Percentiles rank a stretch among this genome's conserved stretches.
phyloP scores from a whole-genome alignment of 2,888 invertebrate species.

The Dryomyza anilis region DNA sequence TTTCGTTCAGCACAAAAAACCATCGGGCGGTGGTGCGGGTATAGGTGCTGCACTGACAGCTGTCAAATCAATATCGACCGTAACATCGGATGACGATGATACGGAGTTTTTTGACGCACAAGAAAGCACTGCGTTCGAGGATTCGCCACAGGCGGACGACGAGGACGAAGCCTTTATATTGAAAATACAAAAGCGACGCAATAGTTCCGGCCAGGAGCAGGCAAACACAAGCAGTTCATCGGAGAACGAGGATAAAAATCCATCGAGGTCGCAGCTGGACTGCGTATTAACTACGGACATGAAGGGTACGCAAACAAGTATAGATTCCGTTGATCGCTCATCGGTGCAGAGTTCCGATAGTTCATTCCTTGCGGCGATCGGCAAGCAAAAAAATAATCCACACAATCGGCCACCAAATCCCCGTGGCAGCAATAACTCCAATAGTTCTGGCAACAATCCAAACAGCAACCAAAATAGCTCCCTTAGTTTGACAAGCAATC shows the following conservation, averaged over 20 bases:
- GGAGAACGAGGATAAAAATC: constrained; percentile 62
- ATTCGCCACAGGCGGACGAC: constrained; percentile 40
- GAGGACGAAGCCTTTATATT: constrained; percentile 65
- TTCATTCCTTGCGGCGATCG: constrained; percentile 27
- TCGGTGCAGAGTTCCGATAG: constrained; percentile 20
- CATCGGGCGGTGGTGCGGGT: background rate
- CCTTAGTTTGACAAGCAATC: background rate
- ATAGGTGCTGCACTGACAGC: constrained; percentile 6
- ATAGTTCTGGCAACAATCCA: background rate
- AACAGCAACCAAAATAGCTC: background rate
- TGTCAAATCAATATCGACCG: constrained; percentile 41
- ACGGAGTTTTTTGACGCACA: constrained; percentile 76
- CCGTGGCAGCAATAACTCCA: background rate
- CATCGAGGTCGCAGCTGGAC: constrained; percentile 48
- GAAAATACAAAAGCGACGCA: constrained; percentile 64
- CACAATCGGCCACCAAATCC: constrained; percentile 8
- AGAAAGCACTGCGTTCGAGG: constrained; percentile 59
- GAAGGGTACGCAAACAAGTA: constrained; percentile 20
- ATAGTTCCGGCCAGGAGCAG: constrained; percentile 55
- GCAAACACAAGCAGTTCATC: constrained; percentile 60
- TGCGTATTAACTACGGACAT: constrained; percentile 37
- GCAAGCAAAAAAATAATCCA: constrained; percentile 24
- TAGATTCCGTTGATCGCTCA: constrained; percentile 2
- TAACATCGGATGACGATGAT: constrained; percentile 71
- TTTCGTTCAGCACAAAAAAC: constrained; percentile 46